phyloP scores from a whole-genome alignment of 2,888 invertebrate genomes.

The Peribatodes rhomboidaria region DNA sequence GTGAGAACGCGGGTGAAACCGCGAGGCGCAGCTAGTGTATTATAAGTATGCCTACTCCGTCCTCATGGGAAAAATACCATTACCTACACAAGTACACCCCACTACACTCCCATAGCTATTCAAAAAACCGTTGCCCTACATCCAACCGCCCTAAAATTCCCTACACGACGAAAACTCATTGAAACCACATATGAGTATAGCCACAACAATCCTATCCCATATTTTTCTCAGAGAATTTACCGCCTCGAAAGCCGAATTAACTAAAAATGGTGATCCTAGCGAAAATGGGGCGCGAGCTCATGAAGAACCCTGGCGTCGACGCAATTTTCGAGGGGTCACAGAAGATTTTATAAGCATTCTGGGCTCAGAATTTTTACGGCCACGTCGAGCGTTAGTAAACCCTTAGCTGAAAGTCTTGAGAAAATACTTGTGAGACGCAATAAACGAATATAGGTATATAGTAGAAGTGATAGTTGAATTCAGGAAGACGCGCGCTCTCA shows the following conservation, averaged over 20 bases:
- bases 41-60: too few species aligned
- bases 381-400: conserved; percentile 34
- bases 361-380: conserved; percentile 41
- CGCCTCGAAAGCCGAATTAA: conserved; percentile 48
- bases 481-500: too few species aligned
- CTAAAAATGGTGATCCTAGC: conserved; percentile 43
- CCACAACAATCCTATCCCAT: conserved; percentile 35
- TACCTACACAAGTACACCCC: background rate
- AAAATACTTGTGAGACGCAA: conserved; percentile 15
- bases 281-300: conserved; percentile 49
- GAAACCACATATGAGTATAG: conserved; percentile 15
- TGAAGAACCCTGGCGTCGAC: conserved; percentile 41
- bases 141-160: conserved; percentile 41
- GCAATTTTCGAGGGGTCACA: conserved; percentile 47
- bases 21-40: too few species aligned
- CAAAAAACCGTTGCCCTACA: conserved; percentile 2
- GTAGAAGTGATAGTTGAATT: too few species aligned
- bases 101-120: background rate
- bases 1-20: too few species aligned
- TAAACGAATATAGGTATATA: too few species aligned
- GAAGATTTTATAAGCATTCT: conserved; percentile 45
- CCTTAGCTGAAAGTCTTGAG: conserved; percentile 31
- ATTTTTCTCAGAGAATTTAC: conserved; percentile 40
- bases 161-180: conserved; percentile 29
- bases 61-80: background rate